phyloP scores from a whole-genome alignment of 2,888 invertebrate genomes.

The Agrenia bidenticulata region DNA sequence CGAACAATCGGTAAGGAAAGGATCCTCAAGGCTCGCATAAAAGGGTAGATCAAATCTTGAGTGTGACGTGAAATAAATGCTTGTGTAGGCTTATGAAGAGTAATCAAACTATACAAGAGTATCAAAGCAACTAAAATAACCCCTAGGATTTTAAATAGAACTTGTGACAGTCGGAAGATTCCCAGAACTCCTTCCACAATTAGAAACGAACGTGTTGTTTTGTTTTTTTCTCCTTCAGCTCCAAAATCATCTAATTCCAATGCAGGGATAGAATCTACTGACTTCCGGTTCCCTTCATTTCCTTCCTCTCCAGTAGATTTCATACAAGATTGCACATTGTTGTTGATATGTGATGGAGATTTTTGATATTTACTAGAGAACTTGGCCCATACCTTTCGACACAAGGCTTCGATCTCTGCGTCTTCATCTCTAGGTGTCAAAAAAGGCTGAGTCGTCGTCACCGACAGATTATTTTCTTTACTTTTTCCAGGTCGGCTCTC shows the following conservation, averaged over 20 bases:
- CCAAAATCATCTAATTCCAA: too few species aligned
- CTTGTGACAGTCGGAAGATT: neutral
- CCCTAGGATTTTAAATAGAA: neutral
- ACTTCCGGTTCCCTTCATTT: too few species aligned
- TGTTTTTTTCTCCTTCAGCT: too few species aligned
- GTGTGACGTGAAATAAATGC: constrained; percentile 70
- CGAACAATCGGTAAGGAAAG: constrained; percentile 75
- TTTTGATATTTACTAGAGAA: constrained; percentile 6
- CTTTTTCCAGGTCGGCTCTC: too few species aligned
- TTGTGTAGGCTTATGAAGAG: constrained; percentile 66
- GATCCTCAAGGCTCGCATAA: constrained; percentile 70
- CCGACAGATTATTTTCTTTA: too few species aligned
- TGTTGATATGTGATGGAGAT: constrained; percentile 9
- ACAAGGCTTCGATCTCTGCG: neutral
- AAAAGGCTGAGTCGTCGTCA: too few species aligned
- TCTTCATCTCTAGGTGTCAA: neutral
- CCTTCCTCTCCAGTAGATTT: neutral
- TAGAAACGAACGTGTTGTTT: too few species aligned
- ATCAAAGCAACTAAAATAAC: neutral
- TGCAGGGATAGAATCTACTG: too few species aligned
- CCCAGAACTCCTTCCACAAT: neutral
- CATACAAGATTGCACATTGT: neutral
- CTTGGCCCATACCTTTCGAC: constrained; percentile 2
- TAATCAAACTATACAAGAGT: constrained; percentile 57
- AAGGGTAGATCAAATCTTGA: constrained; percentile 79